These are phyloP conservation scores for Linnaemya vulpina DNA, from an alignment of 2,888 invertebrate genomes.

Conservation along the genomic window DNA sequence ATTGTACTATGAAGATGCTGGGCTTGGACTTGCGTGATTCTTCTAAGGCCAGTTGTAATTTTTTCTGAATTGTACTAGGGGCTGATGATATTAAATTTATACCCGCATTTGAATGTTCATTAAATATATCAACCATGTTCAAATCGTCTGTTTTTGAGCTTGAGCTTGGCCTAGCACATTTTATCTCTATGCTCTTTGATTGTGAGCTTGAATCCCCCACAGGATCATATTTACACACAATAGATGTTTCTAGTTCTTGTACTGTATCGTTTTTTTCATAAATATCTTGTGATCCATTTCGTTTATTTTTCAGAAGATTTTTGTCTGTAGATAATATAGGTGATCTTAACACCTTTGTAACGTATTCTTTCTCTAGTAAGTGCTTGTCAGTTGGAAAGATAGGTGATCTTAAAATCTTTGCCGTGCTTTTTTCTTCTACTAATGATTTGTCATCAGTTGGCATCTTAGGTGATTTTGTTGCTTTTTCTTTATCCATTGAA, in stretches of 20 bases:
- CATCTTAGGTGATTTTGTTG: slow-evolving; percentile 27
- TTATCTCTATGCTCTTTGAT: background rate
- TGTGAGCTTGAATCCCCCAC: background rate
- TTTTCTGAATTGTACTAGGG: slow-evolving; percentile 50
- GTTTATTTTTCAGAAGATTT: background rate
- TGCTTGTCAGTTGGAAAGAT: background rate
- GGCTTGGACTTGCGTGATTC: slow-evolving; percentile 79
- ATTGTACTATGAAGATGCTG: slow-evolving; percentile 79
- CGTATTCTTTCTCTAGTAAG: background rate
- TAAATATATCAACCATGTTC: background rate
- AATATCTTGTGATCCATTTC: background rate
- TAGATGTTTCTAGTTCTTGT: background rate
- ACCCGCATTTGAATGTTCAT: background rate
- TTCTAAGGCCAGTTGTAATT: slow-evolving; percentile 76
- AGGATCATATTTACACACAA: slow-evolving; percentile 17
- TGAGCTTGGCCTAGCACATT: slow-evolving; percentile 3
- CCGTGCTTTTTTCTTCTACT: background rate
- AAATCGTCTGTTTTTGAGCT: slow-evolving; percentile 2
- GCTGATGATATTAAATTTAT: slow-evolving; percentile 31
- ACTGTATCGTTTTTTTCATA: slow-evolving; percentile 5
- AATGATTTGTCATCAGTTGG: background rate
- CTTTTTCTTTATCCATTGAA: background rate
- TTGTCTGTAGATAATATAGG: slow-evolving; percentile 16
- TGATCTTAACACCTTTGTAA: slow-evolving; percentile 3
- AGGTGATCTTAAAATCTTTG: slow-evolving; percentile 1